A percentile compares a stretch with the other conserved stretches of the same genome.
Conservation (phyloP, 35 echinoderm and acorn worm species). For the Diadema setosum region DNA sequence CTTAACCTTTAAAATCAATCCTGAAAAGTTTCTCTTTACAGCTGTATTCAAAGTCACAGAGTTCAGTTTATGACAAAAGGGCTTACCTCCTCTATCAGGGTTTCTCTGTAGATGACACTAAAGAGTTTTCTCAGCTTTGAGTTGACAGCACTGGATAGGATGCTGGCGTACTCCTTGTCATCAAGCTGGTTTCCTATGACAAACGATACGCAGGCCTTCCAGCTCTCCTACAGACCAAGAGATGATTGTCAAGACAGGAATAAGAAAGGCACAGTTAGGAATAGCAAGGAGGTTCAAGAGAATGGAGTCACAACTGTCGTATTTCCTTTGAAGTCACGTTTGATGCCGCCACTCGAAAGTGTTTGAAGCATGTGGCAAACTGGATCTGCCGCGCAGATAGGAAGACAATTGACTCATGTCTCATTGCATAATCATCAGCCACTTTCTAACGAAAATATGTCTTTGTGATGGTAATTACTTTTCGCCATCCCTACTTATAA, state of each 20-base stretch:
- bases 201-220: slow-evolving; percentile 77
- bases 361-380: not conserved
- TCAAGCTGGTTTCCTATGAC: slow-evolving; percentile 61
- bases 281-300: not conserved
- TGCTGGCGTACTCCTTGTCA: slow-evolving; percentile 64
- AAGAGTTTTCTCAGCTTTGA: slow-evolving; percentile 75
- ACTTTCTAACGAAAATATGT: too few species aligned
- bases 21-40: not conserved
- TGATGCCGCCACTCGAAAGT: not conserved
- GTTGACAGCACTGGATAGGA: slow-evolving; percentile 33
- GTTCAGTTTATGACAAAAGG: not conserved
- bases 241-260: not conserved
- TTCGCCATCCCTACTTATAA: too few species aligned
- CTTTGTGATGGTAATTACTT: too few species aligned
- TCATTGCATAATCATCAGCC: too few species aligned
- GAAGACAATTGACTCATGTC: not conserved
- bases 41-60: not conserved
- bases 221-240: slow-evolving; percentile 37
- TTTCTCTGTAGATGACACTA: slow-evolving; percentile 63
- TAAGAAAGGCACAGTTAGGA: not conserved
- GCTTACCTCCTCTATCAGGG: slow-evolving; percentile 77
- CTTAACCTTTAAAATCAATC: not conserved
- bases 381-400: not conserved
- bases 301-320: not conserved
- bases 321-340: not conserved